These are phyloP conservation scores for Pyrrhosoma nymphula DNA, from an alignment of 2,888 invertebrate species.

Conservation along the genomic window DNA sequence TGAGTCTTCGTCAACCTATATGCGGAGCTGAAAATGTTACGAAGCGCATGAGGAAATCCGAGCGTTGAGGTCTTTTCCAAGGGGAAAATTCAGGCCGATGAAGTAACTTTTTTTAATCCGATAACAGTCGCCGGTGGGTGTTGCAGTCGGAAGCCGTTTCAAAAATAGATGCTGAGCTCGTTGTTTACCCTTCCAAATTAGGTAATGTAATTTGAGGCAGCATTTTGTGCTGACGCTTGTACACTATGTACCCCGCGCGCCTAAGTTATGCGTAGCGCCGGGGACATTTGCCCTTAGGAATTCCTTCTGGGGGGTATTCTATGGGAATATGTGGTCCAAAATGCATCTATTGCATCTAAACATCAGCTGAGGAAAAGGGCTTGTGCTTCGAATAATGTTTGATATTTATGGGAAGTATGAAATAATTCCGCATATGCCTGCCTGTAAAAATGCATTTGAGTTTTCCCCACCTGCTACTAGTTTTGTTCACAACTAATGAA, in stretches of 20 bases:
- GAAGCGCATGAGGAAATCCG: not conserved
- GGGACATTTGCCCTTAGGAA: not conserved
- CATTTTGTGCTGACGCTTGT: not conserved
- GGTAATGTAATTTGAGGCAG: not conserved
- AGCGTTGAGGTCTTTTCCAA: not conserved
- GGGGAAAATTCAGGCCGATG: not conserved
- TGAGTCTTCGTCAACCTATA: not conserved
- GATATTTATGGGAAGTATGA: too few relatives aligned
- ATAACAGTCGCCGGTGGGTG: not conserved
- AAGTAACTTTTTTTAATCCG: constrained; percentile 31
- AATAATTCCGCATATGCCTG: too few relatives aligned
- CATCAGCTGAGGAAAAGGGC: too few relatives aligned
- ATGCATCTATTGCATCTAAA: too few relatives aligned
- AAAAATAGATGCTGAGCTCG: not conserved
- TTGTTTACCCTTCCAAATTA: not conserved
- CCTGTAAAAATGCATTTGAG: too few relatives aligned
- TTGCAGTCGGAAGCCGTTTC: not conserved
- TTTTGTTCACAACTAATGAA: too few relatives aligned
- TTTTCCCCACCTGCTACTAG: too few relatives aligned
- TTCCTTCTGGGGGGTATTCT: not conserved
- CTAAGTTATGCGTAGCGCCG: too few relatives aligned
- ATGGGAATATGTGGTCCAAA: not conserved
- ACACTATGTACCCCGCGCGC: too few relatives aligned
- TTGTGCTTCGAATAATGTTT: too few relatives aligned
- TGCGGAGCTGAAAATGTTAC: not conserved